Evolutionary conservation across 2,113 vertebrate genomes (phyloP).

Genomic region (Baryphthengus martii): DNA sequence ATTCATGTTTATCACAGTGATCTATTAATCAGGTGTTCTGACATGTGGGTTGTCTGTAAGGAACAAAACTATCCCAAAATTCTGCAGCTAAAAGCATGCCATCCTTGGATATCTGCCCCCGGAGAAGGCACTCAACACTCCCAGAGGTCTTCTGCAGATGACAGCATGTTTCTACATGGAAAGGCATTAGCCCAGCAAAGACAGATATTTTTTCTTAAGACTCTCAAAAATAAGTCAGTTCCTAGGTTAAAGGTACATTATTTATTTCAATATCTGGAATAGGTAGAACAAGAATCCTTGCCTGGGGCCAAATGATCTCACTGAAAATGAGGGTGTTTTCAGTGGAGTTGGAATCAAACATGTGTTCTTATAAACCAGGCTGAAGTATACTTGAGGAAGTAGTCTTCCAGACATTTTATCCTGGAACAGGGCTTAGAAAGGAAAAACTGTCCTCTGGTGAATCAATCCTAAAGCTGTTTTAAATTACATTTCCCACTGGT

Average conservation of each 20-base stretch:
- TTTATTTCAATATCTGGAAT: neutral
- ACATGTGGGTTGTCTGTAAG: neutral
- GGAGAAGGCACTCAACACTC: neutral
- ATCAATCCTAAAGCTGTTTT: neutral
- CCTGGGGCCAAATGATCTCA: neutral
- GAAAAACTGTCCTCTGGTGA: neutral
- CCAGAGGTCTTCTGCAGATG: neutral
- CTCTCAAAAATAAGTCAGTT: neutral
- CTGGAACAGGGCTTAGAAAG: neutral
- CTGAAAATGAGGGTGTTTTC: neutral
- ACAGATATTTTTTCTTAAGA: neutral
- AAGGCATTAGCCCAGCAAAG: neutral
- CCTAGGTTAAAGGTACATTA: neutral
- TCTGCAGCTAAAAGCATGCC: neutral
- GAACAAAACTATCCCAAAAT: neutral
- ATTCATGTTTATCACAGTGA: neutral
- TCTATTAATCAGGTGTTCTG: neutral
- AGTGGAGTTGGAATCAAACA: neutral
- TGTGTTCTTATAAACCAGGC: neutral
- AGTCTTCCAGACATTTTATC: neutral
- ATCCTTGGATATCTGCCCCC: neutral
- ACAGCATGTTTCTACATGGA: neutral
- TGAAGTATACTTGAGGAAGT: neutral
- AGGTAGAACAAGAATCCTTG: neutral
- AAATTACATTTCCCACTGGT: neutral